Conservation (phyloP, 2,797 vertebrate genomes). For the Hypotaenidia okinawae region DNA sequence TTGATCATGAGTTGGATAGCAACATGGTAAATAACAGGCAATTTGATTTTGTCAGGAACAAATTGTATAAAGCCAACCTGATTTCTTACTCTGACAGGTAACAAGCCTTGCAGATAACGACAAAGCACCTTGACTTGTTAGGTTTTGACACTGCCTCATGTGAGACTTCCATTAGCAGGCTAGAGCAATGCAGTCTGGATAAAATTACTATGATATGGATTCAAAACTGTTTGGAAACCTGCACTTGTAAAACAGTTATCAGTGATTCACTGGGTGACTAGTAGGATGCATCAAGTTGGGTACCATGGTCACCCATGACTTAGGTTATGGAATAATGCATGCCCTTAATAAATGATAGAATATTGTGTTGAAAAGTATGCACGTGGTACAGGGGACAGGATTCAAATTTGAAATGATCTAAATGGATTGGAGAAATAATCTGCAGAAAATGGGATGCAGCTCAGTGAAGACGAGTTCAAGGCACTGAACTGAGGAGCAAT, state of each 20-base stretch:
- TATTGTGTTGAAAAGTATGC: not conserved
- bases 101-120: constrained; percentile 59
- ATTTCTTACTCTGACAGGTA: constrained; percentile 69
- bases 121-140: constrained; percentile 65
- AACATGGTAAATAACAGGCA: constrained; percentile 71
- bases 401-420: not conserved
- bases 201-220: constrained; percentile 24
- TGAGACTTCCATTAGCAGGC: constrained; percentile 52
- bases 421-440: not conserved
- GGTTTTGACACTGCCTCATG: constrained; percentile 55
- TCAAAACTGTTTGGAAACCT: constrained; percentile 29
- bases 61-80: constrained; percentile 69
- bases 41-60: constrained; percentile 72
- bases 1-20: constrained; percentile 70
- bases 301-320: not conserved
- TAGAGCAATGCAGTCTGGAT: constrained; percentile 11
- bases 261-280: not conserved
- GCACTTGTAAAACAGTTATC: not conserved
- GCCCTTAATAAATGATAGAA: not conserved
- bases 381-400: not conserved
- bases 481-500: not conserved
- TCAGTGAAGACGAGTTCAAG: not conserved
- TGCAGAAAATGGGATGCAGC: not conserved
- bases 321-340: not conserved
- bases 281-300: not conserved